Conservation (phyloP, 2,797 vertebrate genomes). For the Lateolabrax maculatus region DNA sequence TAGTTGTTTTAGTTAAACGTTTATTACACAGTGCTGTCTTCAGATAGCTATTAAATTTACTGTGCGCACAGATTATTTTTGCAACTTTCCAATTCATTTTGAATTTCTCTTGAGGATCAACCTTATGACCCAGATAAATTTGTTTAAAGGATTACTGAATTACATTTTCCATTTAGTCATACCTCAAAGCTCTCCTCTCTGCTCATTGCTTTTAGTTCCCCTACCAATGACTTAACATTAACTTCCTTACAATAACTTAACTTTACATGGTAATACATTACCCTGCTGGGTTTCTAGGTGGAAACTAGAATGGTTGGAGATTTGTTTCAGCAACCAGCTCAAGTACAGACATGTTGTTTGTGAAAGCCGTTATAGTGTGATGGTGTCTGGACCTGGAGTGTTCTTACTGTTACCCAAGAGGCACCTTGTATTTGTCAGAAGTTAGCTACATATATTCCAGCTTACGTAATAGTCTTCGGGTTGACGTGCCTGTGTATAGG, state of each 20-base stretch:
- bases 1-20: no score
- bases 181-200: background rate
- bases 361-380: background rate
- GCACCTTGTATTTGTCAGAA: background rate
- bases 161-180: background rate
- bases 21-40: no score
- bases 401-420: background rate
- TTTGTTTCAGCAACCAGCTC: background rate
- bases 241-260: no score
- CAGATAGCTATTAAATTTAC: no score
- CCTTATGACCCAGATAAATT: background rate
- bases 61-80: background rate
- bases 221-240: no score
- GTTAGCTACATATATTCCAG: background rate
- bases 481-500: background rate
- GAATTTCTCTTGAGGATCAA: background rate
- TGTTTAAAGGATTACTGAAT: background rate
- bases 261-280: background rate
- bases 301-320: background rate
- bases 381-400: background rate
- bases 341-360: constrained; percentile 4
- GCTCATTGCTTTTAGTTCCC: background rate
- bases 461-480: background rate
- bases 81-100: background rate
- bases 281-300: background rate